These are phyloP conservation scores for Myocastor coypus DNA, from an alignment of 2,113 vertebrate genomes.

Conservation along the genomic window DNA sequence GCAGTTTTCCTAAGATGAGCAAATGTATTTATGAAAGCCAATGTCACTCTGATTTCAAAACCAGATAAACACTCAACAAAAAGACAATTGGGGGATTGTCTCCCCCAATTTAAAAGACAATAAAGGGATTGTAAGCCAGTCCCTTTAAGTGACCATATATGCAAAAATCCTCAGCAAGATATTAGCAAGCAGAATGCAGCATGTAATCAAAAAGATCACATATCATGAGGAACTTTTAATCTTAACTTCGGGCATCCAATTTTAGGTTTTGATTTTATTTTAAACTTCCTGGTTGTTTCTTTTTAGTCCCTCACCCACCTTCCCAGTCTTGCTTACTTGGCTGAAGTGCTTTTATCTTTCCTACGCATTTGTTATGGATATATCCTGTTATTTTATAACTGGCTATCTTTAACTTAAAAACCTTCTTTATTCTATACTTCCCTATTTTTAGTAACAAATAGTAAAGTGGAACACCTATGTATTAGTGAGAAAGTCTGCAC, in stretches of 20 bases:
- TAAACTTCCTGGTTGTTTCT: background rate
- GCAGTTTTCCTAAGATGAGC: background rate
- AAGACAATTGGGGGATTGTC: too few relatives aligned
- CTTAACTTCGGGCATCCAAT: background rate
- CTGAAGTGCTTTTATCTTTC: conserved; percentile 33
- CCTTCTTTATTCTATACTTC: background rate
- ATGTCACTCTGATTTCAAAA: background rate
- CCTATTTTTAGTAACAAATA: conserved; percentile 14
- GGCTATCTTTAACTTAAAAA: background rate
- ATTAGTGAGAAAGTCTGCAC: background rate
- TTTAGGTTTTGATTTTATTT: background rate
- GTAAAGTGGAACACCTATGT: background rate
- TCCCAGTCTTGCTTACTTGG: conserved; percentile 3
- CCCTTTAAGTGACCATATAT: background rate
- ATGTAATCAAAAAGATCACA: background rate
- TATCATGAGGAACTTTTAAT: conserved; percentile 27
- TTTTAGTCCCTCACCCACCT: background rate
- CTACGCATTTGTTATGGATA: conserved; percentile 1
- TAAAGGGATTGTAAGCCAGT: too few relatives aligned
- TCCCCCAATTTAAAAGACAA: too few relatives aligned
- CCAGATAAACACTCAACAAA: background rate
- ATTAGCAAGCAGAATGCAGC: background rate
- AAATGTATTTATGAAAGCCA: background rate
- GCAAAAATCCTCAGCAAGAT: background rate
- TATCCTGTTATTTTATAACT: conserved; percentile 5